Evolutionary conservation across 2,113 vertebrate genomes (phyloP).

Genomic region (Bubalus kerabau): DNA sequence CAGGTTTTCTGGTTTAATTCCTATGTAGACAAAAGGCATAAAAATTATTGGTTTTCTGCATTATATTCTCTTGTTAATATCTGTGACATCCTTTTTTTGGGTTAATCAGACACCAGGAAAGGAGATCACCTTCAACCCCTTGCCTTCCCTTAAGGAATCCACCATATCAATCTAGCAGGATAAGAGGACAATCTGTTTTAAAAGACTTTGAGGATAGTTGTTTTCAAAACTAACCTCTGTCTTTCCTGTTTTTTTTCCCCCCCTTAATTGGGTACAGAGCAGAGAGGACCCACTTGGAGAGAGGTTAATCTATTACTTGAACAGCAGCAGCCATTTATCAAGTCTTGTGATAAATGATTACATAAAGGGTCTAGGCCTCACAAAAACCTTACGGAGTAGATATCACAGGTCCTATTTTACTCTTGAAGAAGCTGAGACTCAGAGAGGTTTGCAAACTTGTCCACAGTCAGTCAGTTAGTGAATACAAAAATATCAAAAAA

Average conservation of each 20-base stretch:
- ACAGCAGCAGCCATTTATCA: not conserved
- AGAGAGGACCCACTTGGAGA: not conserved
- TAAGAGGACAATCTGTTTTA: not conserved
- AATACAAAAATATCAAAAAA: not conserved
- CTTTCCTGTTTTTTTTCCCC: not conserved
- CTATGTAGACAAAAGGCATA: not conserved
- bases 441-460: not conserved
- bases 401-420: not conserved
- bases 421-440: not conserved
- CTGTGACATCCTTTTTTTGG: not conserved
- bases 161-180: not conserved
- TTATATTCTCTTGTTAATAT: not conserved
- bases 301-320: not conserved
- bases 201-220: not conserved
- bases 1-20: not conserved
- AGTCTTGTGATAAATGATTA: not conserved
- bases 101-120: not conserved
- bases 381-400: not conserved
- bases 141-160: not conserved
- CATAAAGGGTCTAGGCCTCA: not conserved
- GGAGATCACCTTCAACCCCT: not conserved
- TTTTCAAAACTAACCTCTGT: not conserved
- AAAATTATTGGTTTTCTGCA: not conserved
- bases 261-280: not conserved
- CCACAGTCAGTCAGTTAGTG: not conserved